Base-by-base conservation (phyloP, 2,888 invertebrate genomes). In the Cataglyphis albicans region DNA sequence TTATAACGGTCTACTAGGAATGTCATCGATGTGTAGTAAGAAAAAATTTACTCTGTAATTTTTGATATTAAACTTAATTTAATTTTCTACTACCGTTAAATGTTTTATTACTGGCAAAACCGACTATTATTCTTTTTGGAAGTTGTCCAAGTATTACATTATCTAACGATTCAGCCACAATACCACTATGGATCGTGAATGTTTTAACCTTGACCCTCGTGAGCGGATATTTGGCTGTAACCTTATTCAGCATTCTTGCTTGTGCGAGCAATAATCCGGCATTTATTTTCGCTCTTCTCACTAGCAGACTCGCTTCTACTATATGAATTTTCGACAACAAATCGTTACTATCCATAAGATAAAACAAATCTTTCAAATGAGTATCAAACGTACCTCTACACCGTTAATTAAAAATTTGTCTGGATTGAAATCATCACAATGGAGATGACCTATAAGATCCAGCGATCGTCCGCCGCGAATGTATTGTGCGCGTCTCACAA, bases 51-150 rank as follows among this genome's bases (percentile, higher is more conserved):
- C 63, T 1, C 15, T 21, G 1, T 63, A 74, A 15, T 74, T 41
- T 63, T 74, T 41, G 0, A 74, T 63, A 44, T 61, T 59, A 73
- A 73, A 41, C 6, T 29, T n/a, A 61, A n/a, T 73, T 73, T 25
- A 61, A 73, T 73, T 41, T 48, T 61, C 61, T 41, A 29, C 61
- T 9, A 0, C 44, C 29, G n/a, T 64, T 64, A 18, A 74, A 74
- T 6, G 74, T 32, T n/a, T 48, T 61, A 44, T 64, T 64, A 41
- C 44, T 44, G 0, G 44, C 15, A 1, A 70, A 70, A 2, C 35
- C 35, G 7, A 70, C 10, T 57, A 70, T 70, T 70, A 55, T 18
- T 0, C 70, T 21, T 55, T 72, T 63, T 1, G 63, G 32, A 3
- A 63, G 35, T 10, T 63, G 35, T 1, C 35, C 21, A 1, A 65